Evolutionary conservation across 2,113 vertebrate genomes (phyloP).

Genomic region (Entelurus aequoreus): DNA sequence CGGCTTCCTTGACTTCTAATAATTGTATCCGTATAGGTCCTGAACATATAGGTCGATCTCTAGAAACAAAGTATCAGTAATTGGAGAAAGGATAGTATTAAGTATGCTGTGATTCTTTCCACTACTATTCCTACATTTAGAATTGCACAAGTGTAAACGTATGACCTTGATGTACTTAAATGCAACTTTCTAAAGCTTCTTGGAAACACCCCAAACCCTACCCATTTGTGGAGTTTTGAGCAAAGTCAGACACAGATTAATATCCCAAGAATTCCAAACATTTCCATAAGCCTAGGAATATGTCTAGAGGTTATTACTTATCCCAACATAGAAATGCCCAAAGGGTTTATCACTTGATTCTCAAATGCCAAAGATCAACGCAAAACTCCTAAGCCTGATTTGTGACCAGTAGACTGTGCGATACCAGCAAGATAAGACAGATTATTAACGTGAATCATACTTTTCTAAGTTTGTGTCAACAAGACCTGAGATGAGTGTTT

Average conservation of each 20-base stretch:
- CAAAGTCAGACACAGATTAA: neutral
- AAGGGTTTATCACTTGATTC: conserved; percentile 3
- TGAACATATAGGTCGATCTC: too few species aligned
- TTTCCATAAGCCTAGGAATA: neutral
- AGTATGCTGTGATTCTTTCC: too few species aligned
- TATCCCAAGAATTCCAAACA: neutral
- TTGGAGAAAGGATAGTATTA: too few species aligned
- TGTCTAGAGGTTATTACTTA: conserved; percentile 1
- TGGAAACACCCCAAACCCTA: neutral
- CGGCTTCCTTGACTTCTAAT: too few species aligned
- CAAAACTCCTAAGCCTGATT: neutral
- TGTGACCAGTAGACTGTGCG: conserved; percentile 9
- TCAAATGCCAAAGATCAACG: conserved; percentile 3
- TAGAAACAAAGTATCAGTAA: too few species aligned
- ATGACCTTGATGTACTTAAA: too few species aligned
- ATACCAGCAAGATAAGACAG: neutral
- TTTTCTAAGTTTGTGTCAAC: too few species aligned
- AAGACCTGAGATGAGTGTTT: neutral
- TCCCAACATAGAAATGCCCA: neutral
- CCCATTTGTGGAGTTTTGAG: neutral
- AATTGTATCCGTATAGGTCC: too few species aligned
- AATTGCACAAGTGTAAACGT: too few species aligned
- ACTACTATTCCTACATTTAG: too few species aligned
- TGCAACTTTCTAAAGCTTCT: too few species aligned
- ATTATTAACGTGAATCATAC: too few species aligned